Evolutionary conservation across 2,888 invertebrate genomes (phyloP), one percentile per base, ranked within the genome.

Genomic region (Gortyna flavago): DNA sequence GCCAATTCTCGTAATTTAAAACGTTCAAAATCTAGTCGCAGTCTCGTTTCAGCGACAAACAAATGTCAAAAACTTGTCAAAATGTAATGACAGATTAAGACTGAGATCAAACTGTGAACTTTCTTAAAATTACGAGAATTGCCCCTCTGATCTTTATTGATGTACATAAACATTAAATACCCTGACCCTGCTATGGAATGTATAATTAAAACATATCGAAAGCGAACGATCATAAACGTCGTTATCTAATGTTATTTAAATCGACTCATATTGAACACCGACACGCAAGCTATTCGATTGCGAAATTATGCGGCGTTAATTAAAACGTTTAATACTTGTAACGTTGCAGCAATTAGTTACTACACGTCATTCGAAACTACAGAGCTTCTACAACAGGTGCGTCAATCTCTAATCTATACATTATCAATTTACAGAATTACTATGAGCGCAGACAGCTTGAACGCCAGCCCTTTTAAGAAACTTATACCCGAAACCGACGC

Each of bases 391-490:
- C 35, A 75, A 73, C 84, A 86, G 79, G 84, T 79, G 71, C 65
- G 83, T 85, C 67, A 77, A 48, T 73, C 48, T 84, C 67, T 86
- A 66, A 84, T 79, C 73, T 83, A 62, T 84, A 67, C 72, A 79
- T 74, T 72, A 78, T 72, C 77, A 79, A 83, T 73, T 93, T 90
- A 29, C 93, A 97, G 97, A 89, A 90, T 94, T 65, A 96, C 96
- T 61, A 96, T 97, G 95, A 97, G 96, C 89, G 95, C 94, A 66
- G 97, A 97, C 90, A 97, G 97, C 86, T 92, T 97, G 84, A 97
- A 96, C 91, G 94, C 90, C 85, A 96, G 95, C 85, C 95, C 94
- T 5, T 89, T 88, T 62, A 94, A 93, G 79, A 92, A 92, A 65
- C 87, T 81, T 2, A 87, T 89, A 68, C 87, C 88, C 72, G 90